phyloP scores from a whole-genome alignment of 2,888 invertebrate species.

The Eupithecia subfuscata region DNA sequence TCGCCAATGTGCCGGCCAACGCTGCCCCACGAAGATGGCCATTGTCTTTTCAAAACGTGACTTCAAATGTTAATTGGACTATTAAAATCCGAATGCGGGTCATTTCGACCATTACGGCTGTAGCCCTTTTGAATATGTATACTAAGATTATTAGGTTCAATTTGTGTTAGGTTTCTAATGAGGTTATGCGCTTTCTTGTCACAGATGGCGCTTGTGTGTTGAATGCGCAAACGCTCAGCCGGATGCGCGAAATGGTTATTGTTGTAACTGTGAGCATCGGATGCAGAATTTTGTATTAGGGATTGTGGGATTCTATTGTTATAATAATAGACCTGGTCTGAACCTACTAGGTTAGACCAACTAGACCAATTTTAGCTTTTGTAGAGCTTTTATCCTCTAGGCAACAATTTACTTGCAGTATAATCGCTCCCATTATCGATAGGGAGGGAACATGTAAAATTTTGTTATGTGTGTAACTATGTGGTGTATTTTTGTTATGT shows the following conservation, averaged over 20 bases:
- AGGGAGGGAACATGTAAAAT: neutral
- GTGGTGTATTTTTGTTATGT: too few species aligned
- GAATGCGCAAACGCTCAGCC: slow-evolving; percentile 79
- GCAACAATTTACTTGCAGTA: neutral
- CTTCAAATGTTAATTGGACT: slow-evolving; percentile 83
- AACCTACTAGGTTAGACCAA: neutral
- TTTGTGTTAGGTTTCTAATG: slow-evolving; percentile 82
- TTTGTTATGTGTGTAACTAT: neutral
- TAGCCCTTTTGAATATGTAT: slow-evolving; percentile 84
- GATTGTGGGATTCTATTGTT: slow-evolving; percentile 24
- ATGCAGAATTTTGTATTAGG: slow-evolving; percentile 63
- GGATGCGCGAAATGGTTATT: slow-evolving; percentile 82
- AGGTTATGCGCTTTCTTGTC: slow-evolving; percentile 84
- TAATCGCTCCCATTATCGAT: neutral
- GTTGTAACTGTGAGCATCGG: slow-evolving; percentile 72
- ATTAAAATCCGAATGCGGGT: slow-evolving; percentile 84
- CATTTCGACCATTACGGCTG: slow-evolving; percentile 79
- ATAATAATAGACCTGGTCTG: neutral
- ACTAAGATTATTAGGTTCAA: slow-evolving; percentile 83
- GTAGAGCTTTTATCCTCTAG: neutral
- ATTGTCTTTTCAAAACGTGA: slow-evolving; percentile 83
- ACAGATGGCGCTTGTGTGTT: slow-evolving; percentile 74
- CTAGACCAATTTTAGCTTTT: neutral
- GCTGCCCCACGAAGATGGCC: slow-evolving; percentile 82
- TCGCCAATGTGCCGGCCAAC: slow-evolving; percentile 80